Percentiles rank a stretch among this genome's conserved stretches.
phyloP scores from a whole-genome alignment of 2,888 invertebrate genomes.

The Epiblema foenella region DNA sequence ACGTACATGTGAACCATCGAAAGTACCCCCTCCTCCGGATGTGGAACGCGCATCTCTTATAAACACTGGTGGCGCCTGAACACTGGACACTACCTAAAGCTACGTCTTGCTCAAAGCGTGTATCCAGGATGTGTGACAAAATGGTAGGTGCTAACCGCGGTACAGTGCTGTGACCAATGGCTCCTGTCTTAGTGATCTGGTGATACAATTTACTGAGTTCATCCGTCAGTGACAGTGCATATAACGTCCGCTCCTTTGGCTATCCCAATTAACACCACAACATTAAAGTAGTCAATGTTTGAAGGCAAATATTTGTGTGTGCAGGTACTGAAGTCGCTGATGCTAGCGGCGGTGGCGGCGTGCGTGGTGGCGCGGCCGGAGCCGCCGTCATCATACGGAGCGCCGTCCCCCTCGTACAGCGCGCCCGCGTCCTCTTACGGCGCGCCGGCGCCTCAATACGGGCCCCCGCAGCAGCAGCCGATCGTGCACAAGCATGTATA shows the following conservation, averaged over 20 bases:
- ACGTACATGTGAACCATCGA: conserved; percentile 77
- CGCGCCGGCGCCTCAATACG: conserved; percentile 87
- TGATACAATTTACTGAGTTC: conserved; percentile 48
- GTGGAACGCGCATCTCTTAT: conserved; percentile 80
- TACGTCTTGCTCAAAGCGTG: conserved; percentile 62
- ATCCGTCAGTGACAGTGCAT: conserved; percentile 47
- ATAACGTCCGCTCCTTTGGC: conserved; percentile 4
- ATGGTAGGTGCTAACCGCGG: conserved; percentile 71
- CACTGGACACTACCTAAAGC: conserved; percentile 78
- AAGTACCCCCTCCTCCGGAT: conserved; percentile 83
- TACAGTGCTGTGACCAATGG: conserved; percentile 49
- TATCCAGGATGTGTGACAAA: conserved; percentile 78
- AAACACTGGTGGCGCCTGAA: conserved; percentile 78
- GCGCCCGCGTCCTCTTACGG: conserved; percentile 76
- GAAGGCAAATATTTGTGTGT: conserved; percentile 61
- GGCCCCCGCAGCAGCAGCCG: conserved; percentile 89
- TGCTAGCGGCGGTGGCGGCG: conserved; percentile 73
- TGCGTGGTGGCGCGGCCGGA: conserved; percentile 82
- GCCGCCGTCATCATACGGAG: conserved; percentile 85
- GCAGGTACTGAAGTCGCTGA: conserved; percentile 78
- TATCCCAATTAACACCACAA: neutral
- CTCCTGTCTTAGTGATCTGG: conserved; percentile 62
- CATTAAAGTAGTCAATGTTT: conserved; percentile 31
- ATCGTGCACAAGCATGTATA: conserved; percentile 96
- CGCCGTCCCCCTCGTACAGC: conserved; percentile 80